Evolutionary conservation across 2,113 vertebrate genomes (phyloP), one percentile per base, ranked within the genome.

Genomic region (Cariama cristata): DNA sequence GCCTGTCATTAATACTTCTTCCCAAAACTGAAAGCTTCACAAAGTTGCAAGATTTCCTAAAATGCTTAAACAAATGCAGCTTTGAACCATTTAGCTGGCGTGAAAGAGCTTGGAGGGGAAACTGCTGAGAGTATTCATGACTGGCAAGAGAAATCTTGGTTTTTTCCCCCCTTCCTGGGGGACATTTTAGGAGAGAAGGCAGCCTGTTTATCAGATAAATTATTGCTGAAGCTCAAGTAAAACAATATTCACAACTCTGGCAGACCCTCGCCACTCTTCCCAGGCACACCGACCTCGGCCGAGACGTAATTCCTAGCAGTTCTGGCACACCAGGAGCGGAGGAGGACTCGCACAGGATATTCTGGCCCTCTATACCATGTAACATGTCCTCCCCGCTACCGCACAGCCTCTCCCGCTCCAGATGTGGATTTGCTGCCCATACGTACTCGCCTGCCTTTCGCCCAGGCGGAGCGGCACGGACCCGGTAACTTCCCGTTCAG

Each of bases 1-100:
- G 93, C 19, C 60, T 88, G 66, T 47, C 4, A 0, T 80, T 86
- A 83, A 67, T 89, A 52, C 75, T 89, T 71, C 74, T 67, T 83
- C 83, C 89, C 80, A 55, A 80, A 95, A 49, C 84, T 89, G 79
- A 81, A 86, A 45, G 52, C 75, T 93, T 93, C 67, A 33, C 55
- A 75, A 95, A 97, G 92, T 97, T 89, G 74, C 10, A 5, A 42
- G 77, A 55, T 97, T 94, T 93, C 84, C 56, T 73, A 74, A 96
- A 88, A 92, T 80, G 74, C 83, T 95, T 60, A 90, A 91, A 96
- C 82, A 86, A 79, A 75, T 0, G 8, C 86, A 28, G 79, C 87
- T 90, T 86, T 82, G 67, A 94, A 91, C 22, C 33, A 63, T 56
- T 80, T 74, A 33, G 77, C 63, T 79, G 67, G 71, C 85, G 79